Percentiles rank a stretch among this genome's conserved stretches.
These are phyloP conservation scores for Acholoe squamosa DNA, from an alignment of 2,888 invertebrate species.

Conservation along the genomic window DNA sequence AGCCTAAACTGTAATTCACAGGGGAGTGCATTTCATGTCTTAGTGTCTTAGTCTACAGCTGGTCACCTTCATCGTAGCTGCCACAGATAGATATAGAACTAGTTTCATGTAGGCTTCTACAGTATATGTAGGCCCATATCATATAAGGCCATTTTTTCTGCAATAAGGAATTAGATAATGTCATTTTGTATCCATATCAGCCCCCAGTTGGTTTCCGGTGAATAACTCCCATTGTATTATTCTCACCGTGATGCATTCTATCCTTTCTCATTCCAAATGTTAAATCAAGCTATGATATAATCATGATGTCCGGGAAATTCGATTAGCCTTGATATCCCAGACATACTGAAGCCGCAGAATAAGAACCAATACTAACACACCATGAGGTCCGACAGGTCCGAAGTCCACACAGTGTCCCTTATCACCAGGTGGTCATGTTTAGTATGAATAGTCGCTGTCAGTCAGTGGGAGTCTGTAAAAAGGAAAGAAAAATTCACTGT, in stretches of 20 bases:
- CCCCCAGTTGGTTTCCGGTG: too few species aligned
- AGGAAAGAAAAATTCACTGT: background rate
- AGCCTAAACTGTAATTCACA: background rate
- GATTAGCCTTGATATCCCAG: background rate
- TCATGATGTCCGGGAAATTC: background rate
- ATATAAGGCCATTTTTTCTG: too few species aligned
- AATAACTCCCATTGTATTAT: too few species aligned
- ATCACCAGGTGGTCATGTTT: background rate
- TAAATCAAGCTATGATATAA: too few species aligned
- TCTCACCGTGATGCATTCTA: too few species aligned
- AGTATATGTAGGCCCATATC: too few species aligned
- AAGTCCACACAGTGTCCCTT: background rate
- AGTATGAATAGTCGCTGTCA: background rate
- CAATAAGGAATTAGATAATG: too few species aligned
- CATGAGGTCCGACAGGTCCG: slow-evolving; percentile 15
- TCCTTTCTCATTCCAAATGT: too few species aligned
- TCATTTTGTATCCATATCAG: too few species aligned
- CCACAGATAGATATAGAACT: too few species aligned
- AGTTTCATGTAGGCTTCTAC: too few species aligned
- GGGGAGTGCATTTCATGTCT: background rate
- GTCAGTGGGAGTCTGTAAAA: slow-evolving; percentile 19
- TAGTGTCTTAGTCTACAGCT: background rate
- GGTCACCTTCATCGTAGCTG: background rate
- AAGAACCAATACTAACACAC: background rate
- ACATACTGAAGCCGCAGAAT: background rate